These are phyloP conservation scores for Agonum fuliginosum DNA, from an alignment of 2,888 invertebrate species.

Conservation along the genomic window DNA sequence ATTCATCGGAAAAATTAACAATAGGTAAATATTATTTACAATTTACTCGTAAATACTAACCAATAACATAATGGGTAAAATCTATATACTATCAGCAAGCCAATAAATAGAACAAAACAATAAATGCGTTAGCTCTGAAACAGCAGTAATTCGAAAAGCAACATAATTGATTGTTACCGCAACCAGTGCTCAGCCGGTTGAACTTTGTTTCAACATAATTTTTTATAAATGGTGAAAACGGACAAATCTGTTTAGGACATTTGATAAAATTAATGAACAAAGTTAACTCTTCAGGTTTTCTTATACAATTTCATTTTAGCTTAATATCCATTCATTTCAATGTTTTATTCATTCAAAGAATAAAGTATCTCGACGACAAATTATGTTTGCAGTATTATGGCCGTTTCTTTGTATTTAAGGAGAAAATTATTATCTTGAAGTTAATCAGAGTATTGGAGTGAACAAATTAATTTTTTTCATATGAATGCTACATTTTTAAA, in stretches of 20 bases:
- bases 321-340: slow-evolving; percentile 29
- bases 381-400: not conserved
- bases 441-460: slow-evolving; percentile 16
- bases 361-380: not conserved
- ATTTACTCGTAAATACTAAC: not conserved
- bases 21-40: slow-evolving; percentile 27
- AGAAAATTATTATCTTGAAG: slow-evolving; percentile 5
- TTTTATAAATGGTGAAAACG: slow-evolving; percentile 23
- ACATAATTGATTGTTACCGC: slow-evolving; percentile 24
- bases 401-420: not conserved
- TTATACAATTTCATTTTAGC: slow-evolving; percentile 40
- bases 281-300: slow-evolving; percentile 29
- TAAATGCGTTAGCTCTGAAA: not conserved
- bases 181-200: slow-evolving; percentile 9
- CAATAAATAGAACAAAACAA: not conserved
- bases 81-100: not conserved
- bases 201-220: slow-evolving; percentile 22
- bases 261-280: slow-evolving; percentile 49
- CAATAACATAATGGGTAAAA: not conserved
- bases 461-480: no score
- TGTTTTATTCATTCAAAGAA: slow-evolving; percentile 22
- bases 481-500: no score
- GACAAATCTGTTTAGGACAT: slow-evolving; percentile 44
- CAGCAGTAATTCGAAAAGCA: slow-evolving; percentile 4
- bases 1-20: slow-evolving; percentile 22